These are phyloP conservation scores for Pollimyrus isidori DNA, from an alignment of 2,113 vertebrate species.

Conservation along the genomic window DNA sequence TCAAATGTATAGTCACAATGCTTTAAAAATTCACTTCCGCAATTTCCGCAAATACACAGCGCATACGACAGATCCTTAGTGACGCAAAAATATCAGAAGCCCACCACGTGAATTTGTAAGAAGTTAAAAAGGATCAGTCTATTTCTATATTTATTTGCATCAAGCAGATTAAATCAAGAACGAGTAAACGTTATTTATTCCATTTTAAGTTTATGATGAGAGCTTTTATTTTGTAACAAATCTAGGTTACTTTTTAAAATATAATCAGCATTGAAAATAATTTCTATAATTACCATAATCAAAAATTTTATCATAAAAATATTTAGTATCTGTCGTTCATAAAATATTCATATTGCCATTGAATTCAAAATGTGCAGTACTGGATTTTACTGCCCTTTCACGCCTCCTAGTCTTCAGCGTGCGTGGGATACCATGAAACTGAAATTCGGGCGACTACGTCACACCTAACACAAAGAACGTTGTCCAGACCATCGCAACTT, in stretches of 20 bases:
- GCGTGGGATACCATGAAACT: background rate
- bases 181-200: background rate
- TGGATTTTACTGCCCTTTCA: background rate
- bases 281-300: background rate
- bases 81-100: background rate
- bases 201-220: background rate
- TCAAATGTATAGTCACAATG: background rate
- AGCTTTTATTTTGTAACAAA: background rate
- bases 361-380: background rate
- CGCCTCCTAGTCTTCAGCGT: background rate
- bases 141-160: background rate
- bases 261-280: background rate
- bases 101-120: background rate
- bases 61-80: background rate
- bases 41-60: background rate
- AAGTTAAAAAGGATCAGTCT: background rate
- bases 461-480: background rate
- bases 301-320: background rate
- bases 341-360: background rate
- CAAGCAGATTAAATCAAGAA: background rate
- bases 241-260: background rate
- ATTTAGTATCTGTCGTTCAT: background rate
- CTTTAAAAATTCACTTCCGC: background rate
- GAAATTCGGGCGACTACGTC: background rate
- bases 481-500: background rate